phyloP scores from a whole-genome alignment of 2,888 invertebrate genomes.

The Neoscelio sp. region DNA sequence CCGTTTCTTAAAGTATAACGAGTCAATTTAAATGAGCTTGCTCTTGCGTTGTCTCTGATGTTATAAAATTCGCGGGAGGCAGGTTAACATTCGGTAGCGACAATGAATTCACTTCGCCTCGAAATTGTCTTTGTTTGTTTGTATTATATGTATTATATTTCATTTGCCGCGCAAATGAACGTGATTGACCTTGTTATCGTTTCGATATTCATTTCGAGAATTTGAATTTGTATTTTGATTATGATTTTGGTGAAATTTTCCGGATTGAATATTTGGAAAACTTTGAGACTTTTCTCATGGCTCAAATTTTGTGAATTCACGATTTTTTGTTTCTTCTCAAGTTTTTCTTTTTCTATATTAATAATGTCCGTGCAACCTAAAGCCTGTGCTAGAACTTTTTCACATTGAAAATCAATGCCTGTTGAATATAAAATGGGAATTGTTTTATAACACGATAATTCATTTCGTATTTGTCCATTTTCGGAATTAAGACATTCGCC shows the following conservation, averaged over 20 bases:
- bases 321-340: neutral
- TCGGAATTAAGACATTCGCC: neutral
- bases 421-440: conserved; percentile 1
- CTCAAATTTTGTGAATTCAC: neutral
- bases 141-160: neutral
- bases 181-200: no score
- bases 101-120: neutral
- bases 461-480: conserved; percentile 3
- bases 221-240: neutral
- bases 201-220: neutral
- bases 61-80: neutral
- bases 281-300: neutral
- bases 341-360: neutral
- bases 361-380: neutral
- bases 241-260: neutral
- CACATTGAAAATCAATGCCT: neutral
- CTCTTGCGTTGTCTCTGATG: neutral
- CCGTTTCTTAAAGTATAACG: neutral
- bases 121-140: no score
- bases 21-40: conserved; percentile 1
- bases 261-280: neutral
- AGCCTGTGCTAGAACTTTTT: neutral
- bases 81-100: neutral
- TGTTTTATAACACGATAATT: neutral
- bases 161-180: no score